Conservation (phyloP, 2,888 invertebrate species). For the Slavum lentiscoides region DNA sequence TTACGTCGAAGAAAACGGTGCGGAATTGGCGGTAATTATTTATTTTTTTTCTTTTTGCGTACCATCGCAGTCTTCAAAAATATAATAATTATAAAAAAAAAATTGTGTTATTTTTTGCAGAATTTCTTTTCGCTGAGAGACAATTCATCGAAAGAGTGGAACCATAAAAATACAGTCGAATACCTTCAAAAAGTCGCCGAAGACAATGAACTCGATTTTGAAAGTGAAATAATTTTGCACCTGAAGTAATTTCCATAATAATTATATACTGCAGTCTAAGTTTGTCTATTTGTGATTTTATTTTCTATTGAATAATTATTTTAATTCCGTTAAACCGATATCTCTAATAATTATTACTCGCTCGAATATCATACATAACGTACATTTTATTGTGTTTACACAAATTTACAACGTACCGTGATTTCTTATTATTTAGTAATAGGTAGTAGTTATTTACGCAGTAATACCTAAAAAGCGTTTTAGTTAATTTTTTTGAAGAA, state of each 20-base stretch:
- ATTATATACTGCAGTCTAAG: neutral
- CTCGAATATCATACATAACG: too few relatives aligned
- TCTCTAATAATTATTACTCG: too few relatives aligned
- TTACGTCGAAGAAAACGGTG: slow-evolving; percentile 42
- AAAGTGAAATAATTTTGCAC: slow-evolving; percentile 41
- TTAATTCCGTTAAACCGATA: too few relatives aligned
- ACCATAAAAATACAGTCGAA: slow-evolving; percentile 35
- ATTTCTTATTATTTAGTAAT: too few relatives aligned
- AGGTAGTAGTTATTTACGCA: too few relatives aligned
- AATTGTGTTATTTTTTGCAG: slow-evolving; percentile 5
- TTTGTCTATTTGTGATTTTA: neutral
- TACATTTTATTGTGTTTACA: too few relatives aligned
- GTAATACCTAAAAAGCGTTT: too few relatives aligned
- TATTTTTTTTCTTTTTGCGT: neutral
- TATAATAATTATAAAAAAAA: too few relatives aligned
- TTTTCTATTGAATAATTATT: too few relatives aligned
- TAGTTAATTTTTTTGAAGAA: too few relatives aligned
- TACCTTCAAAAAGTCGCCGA: slow-evolving; percentile 31
- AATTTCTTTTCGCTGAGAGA: slow-evolving; percentile 45
- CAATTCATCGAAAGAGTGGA: slow-evolving; percentile 42
- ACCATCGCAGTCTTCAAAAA: neutral
- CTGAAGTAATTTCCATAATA: slow-evolving; percentile 25
- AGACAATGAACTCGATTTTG: slow-evolving; percentile 45
- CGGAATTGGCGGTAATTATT: slow-evolving; percentile 40
- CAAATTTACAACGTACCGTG: too few relatives aligned